Base-by-base conservation (phyloP, 1,140 invertebrate species). In the Orius laevigatus region DNA sequence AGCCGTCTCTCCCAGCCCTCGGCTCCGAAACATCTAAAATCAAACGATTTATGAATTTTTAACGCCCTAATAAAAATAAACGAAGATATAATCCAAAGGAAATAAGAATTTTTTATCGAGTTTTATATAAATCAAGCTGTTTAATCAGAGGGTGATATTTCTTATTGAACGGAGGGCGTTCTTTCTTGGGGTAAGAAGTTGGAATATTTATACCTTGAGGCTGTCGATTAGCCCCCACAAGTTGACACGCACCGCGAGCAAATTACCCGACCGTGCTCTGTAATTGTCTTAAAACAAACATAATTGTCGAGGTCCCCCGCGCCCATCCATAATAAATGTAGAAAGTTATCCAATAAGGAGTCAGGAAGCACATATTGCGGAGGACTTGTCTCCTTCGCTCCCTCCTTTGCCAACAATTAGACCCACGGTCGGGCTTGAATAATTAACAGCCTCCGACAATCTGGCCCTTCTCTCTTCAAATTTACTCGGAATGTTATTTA, bases 11-110 rank as follows among this genome's bases (percentile, higher is more conserved):
- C 1, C 57, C 57, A 2, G 54, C 51, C 6, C 63, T 49, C 10
- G 63, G 63, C 5, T 50, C 57, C 33, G 62, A 59, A 34, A 59
- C 55, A 34, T 55, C 58, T 59, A 33, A n/a, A 56, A 42, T 3
- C n/a, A 34, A 14, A 42, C 18, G 36, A 6, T 34, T 34, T n/a
- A 34, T n/a, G 8, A 8, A n/a, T 34, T 34, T n/a, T 34, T 34
- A 6, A 34, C 33, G 8, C 33, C 33, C n/a, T 34, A n/a, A 8
- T n/a, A 34, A 34, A 34, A 8, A 34, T 34, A 8, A 34, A n/a
- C 33, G 33, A 6, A 8, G 8, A 34, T n/a, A 8, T 34, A 6
- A n/a, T n/a, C 33, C n/a, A 6, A 34, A 16, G 36, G 36, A 4
- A 16, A 38, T 12, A 12, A 38, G 10, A 12, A 38, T 38, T 38